phyloP scores from a whole-genome alignment of 2,888 invertebrate genomes.

The Sphinx pinastri region DNA sequence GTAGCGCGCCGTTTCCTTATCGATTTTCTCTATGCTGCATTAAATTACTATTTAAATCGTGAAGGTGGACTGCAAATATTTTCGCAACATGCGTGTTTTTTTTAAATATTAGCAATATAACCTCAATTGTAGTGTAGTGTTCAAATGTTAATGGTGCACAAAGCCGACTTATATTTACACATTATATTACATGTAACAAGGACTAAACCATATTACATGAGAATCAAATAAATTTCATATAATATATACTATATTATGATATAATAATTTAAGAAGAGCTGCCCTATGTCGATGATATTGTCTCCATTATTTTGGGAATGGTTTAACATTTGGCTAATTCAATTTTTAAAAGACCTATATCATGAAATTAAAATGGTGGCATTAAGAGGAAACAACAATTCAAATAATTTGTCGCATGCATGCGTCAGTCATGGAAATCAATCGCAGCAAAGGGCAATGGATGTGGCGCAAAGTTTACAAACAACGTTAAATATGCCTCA shows the following conservation, averaged over 20 bases:
- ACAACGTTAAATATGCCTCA: conserved; percentile 67
- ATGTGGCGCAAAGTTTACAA: conserved; percentile 68
- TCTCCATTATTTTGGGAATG: conserved; percentile 78
- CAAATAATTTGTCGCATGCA: conserved; percentile 64
- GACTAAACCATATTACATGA: background rate
- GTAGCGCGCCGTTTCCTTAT: conserved; percentile 78
- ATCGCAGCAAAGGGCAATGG: conserved; percentile 60
- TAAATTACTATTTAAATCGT: conserved; percentile 75
- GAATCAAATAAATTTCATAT: conserved; percentile 15
- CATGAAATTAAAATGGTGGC: conserved; percentile 81
- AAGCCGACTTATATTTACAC: conserved; percentile 26
- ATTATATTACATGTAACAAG: conserved; percentile 27
- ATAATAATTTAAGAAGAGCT: conserved; percentile 5
- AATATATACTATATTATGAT: conserved; percentile 4
- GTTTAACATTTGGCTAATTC: conserved; percentile 77
- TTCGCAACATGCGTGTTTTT: conserved; percentile 60
- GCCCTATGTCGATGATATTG: conserved; percentile 70
- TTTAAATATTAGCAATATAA: conserved; percentile 49
- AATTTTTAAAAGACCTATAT: conserved; percentile 77
- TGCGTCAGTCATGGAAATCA: conserved; percentile 66
- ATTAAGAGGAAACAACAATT: conserved; percentile 70
- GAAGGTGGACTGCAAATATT: conserved; percentile 71
- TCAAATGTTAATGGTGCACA: conserved; percentile 38
- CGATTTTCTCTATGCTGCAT: conserved; percentile 83
- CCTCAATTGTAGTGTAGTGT: conserved; percentile 45